Percentiles rank a stretch among this genome's conserved stretches.
Conservation (phyloP, 2,797 vertebrate genomes). For the Tympanoctomys barrerae region DNA sequence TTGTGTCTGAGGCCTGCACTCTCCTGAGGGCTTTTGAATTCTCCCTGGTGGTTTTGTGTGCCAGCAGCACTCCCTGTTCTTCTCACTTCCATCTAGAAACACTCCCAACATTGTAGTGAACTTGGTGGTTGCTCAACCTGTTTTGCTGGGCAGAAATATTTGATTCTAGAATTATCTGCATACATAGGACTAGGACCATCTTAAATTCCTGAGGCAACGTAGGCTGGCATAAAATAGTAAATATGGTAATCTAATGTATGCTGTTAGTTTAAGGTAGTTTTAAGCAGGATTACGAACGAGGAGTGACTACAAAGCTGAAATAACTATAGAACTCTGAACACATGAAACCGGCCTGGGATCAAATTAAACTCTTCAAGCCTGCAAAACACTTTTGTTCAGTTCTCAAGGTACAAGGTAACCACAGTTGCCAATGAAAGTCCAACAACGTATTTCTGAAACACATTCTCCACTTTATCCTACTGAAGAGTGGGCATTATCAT, state of each 20-base stretch:
- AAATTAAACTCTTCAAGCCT: not conserved
- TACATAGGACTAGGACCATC: not conserved
- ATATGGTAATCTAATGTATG: not conserved
- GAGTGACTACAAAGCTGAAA: not conserved
- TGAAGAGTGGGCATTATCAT: not conserved
- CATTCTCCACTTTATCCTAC: not conserved
- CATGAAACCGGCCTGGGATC: not conserved
- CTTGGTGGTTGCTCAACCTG: not conserved
- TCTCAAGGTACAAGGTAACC: not conserved
- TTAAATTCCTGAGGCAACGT: not conserved
- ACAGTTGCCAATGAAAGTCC: not conserved
- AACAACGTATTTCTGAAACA: not conserved
- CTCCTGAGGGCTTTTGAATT: not conserved
- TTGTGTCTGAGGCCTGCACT: not conserved
- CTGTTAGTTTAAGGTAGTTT: not conserved
- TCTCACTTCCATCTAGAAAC: not conserved
- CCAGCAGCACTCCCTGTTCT: not conserved
- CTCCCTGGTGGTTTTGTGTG: not conserved
- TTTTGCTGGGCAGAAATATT: conserved; percentile 9
- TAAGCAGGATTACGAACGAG: not conserved
- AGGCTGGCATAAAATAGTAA: not conserved
- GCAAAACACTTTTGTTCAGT: not conserved
- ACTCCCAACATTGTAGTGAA: not conserved
- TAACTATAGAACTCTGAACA: not conserved
- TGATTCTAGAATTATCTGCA: not conserved